A percentile compares a stretch with the other conserved stretches of the same genome.
Conservation (phyloP, 2,113 vertebrate genomes). For the Dipodomys stephensi region DNA sequence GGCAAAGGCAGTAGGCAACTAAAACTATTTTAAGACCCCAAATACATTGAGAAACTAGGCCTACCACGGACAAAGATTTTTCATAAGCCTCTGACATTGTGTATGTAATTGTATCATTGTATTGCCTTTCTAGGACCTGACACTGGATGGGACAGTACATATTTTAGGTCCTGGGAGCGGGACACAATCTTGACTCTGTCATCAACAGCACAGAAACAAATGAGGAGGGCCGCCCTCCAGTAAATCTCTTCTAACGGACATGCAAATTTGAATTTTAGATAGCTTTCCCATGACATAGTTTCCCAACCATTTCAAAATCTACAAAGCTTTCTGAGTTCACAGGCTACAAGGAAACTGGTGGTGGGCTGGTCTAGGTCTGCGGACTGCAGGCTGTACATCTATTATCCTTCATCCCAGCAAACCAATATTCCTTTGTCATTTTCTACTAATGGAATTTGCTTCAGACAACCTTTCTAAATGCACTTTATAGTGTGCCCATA, state of each 20-base stretch:
- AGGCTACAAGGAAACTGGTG: not conserved
- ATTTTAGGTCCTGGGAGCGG: not conserved
- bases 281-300: not conserved
- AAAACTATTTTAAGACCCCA: not conserved
- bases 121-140: not conserved
- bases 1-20: not conserved
- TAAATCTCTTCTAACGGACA: not conserved
- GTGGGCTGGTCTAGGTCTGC: not conserved
- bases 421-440: not conserved
- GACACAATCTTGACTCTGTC: not conserved
- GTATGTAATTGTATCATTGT: not conserved
- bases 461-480: not conserved
- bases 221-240: not conserved
- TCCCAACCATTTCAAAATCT: constrained; percentile 30
- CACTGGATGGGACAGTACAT: not conserved
- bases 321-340: constrained; percentile 1
- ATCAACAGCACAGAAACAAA: not conserved
- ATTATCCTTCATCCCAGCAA: not conserved
- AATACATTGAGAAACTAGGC: not conserved
- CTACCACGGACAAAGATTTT: not conserved
- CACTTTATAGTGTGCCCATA: not conserved
- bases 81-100: not conserved
- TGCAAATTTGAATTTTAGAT: constrained; percentile 17
- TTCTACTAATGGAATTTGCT: not conserved
- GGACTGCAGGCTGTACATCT: not conserved